Evolutionary conservation across 23 tunicate species (phyloP), one percentile per base, ranked within the genome.

Genomic region (Phallusia fumigata): DNA sequence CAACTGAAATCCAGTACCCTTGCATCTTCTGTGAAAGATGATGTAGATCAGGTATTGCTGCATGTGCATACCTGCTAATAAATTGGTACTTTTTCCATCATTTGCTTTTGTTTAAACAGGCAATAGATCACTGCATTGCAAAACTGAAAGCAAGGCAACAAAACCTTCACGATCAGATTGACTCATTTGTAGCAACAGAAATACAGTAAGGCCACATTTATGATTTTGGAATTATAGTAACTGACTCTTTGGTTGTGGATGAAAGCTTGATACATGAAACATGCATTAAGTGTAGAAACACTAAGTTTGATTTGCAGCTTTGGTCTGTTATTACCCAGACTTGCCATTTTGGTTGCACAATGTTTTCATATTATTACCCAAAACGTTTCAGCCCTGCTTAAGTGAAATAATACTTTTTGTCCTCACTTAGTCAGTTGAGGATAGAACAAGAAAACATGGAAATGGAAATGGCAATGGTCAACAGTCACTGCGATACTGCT

Each of bases 401-500:
- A 40, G 47, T 40, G 47, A 40, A 5, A 34, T 21, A 32, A 34
- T 0, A 16, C 75, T 13, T 65, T 65, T 13, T 15, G 16, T 76
- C 33, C 13, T 32, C 0, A 76, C n/a, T n/a, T 69, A 87, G 90
- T 30, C 76, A 86, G 28, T 76, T 87, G 22, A 65, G 74, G 73
- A 45, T 50, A 2, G 90, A 87, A 30, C 85, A 81, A 50, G 85
- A 87, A 24, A 81, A 76, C 31, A 40, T 87, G 11, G 85, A 87
- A 35, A 32, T 87, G 73, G 85, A 87, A 52, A 31, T 87, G 51
- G 85, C 90, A 22, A 81, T 85, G 30, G 33, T 86, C 72, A 79
- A 76, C 74, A 79, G 84, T 73, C 77, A 64, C 44, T 86, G 89
- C 45, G 84, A 86, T 13, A 36, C 36, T n/a, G 89, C 79, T 31